These are phyloP conservation scores for Ommatoiulus sabulosus DNA, from an alignment of 2,888 invertebrate species.

Conservation along the genomic window DNA sequence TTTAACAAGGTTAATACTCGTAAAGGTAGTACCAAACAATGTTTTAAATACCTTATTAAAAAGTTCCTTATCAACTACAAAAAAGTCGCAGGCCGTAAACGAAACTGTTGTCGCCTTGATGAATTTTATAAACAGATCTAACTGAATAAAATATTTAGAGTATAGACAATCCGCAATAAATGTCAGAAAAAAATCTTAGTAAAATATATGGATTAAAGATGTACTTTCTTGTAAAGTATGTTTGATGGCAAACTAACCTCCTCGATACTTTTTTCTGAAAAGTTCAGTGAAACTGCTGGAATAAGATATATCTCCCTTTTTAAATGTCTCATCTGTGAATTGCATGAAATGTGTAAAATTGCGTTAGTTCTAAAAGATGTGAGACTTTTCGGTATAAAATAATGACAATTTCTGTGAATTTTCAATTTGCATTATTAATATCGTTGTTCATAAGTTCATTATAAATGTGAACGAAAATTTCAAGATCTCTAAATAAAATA, in stretches of 20 bases:
- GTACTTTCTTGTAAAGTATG: not conserved
- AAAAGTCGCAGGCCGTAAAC: not conserved
- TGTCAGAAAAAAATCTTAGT: not conserved
- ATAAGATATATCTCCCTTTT: not conserved
- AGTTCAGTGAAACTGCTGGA: not conserved
- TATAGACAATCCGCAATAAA: not conserved
- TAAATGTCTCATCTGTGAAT: not conserved
- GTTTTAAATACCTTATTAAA: not conserved
- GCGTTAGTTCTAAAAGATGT: not conserved
- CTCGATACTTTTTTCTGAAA: not conserved
- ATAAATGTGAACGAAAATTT: not conserved
- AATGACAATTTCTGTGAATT: too few species aligned
- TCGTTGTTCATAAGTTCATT: too few species aligned
- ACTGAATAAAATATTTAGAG: not conserved
- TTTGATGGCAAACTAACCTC: not conserved
- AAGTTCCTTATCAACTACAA: not conserved
- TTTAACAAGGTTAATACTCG: not conserved
- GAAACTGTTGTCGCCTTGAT: not conserved
- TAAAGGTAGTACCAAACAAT: not conserved
- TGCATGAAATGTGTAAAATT: not conserved
- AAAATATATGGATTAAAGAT: not conserved
- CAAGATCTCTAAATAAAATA: not conserved
- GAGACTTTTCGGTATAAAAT: not conserved
- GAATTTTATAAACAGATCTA: not conserved
- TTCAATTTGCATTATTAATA: not conserved